Conservation (phyloP, 2,888 invertebrate genomes). For the Lycaena phlaeas region DNA sequence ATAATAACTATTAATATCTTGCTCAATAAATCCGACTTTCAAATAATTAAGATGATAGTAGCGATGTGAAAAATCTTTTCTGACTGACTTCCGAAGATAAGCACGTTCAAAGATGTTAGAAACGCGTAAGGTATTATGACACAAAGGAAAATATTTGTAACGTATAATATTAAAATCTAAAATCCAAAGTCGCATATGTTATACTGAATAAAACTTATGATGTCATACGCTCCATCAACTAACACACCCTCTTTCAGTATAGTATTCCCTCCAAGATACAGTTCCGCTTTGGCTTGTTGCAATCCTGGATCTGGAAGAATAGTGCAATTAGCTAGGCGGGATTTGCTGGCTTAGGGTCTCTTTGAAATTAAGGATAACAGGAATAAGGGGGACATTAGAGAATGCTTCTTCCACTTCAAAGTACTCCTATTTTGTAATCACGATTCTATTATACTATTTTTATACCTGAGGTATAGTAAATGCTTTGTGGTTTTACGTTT, state of each 20-base stretch:
- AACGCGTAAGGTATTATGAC: background rate
- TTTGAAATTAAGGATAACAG: too few relatives aligned
- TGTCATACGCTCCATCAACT: constrained; percentile 20
- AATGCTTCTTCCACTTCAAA: background rate
- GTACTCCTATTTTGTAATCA: background rate
- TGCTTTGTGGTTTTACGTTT: background rate
- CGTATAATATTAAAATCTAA: background rate
- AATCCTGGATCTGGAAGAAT: constrained; percentile 28
- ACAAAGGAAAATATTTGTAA: background rate
- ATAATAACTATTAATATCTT: too few relatives aligned
- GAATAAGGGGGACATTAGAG: too few relatives aligned
- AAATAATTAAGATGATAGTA: too few relatives aligned
- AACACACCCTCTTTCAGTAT: constrained; percentile 24
- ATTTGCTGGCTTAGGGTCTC: too few relatives aligned
- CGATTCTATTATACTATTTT: background rate
- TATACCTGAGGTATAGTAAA: background rate
- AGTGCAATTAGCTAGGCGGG: too few relatives aligned
- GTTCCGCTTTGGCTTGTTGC: background rate
- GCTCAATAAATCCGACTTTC: too few relatives aligned
- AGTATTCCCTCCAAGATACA: constrained; percentile 13
- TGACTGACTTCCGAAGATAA: too few relatives aligned
- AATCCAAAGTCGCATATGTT: constrained; percentile 30
- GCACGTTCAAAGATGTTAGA: too few relatives aligned
- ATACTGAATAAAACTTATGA: constrained; percentile 24
- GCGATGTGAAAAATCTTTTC: too few relatives aligned